A percentile compares a stretch with the other conserved stretches of the same genome.
Conservation (phyloP, 2,888 invertebrate species). For the Rhagophthalmus giganteus region DNA sequence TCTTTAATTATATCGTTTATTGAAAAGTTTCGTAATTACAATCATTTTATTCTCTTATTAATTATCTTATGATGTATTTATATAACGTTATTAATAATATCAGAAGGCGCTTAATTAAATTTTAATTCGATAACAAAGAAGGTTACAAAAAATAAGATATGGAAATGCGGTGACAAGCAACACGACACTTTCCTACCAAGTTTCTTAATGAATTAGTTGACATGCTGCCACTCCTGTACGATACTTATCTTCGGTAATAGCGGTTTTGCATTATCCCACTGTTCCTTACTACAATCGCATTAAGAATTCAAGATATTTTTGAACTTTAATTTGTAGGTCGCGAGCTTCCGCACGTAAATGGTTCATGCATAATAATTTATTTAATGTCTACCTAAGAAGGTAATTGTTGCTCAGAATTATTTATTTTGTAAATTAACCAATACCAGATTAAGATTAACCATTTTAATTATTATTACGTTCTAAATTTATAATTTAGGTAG, state of each 20-base stretch:
- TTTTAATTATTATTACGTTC: no score
- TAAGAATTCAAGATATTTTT: constrained; percentile 13
- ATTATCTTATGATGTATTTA: not conserved
- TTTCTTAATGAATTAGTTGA: constrained; percentile 20
- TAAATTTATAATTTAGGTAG: no score
- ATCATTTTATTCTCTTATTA: not conserved
- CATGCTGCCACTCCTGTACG: constrained; percentile 18
- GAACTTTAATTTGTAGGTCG: constrained; percentile 6
- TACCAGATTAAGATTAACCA: not conserved
- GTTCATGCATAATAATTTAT: not conserved
- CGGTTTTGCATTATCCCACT: constrained; percentile 15
- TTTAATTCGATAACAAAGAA: not conserved
- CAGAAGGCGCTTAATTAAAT: not conserved
- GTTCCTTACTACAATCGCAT: constrained; percentile 12
- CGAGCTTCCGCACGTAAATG: not conserved
- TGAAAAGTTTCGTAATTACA: not conserved
- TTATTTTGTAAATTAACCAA: not conserved
- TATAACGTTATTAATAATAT: not conserved
- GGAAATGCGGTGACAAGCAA: constrained; percentile 10
- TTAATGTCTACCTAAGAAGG: no score
- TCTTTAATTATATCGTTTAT: no score
- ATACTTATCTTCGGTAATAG: constrained; percentile 18
- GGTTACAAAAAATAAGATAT: not conserved
- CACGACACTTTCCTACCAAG: constrained; percentile 11
- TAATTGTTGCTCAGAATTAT: not conserved